Evolutionary conservation across 2,113 vertebrate genomes (phyloP), one percentile per base, ranked within the genome.

Genomic region (Corvus cornix): DNA sequence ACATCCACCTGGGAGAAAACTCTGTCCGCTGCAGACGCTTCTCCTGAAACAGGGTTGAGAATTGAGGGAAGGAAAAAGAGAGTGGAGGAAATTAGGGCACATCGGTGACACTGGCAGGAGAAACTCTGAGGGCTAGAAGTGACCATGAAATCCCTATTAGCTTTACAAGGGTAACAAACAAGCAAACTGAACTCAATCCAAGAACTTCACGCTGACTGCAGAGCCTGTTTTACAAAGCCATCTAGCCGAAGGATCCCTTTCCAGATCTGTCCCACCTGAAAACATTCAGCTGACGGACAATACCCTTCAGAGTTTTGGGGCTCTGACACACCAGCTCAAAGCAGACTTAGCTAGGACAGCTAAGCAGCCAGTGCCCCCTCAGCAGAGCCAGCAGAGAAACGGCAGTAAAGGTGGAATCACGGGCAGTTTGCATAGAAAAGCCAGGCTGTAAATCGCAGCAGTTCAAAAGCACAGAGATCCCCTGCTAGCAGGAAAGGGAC

Each of bases 1-100:
- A 98, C 84, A 97, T 97, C 87, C 98, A 98, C 92, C 98, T 97
- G 70, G 98, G 97, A 35, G 97, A 95, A 72, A 98, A 98, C 62
- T 99, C 98, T 96, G 98, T 98, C 97, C 98, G 97, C 92, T 98
- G 98, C 93, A 98, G 98, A 97, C 98, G 98, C 79, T 98, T 99
- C 96, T 99, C 99, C 99, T 99, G 95, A 83, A 97, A 97, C 86
- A 46, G 93, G 91, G 89, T 91, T 91, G 93, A 94, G 91, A 90
- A 80, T 87, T 88, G 94, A 96, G 92, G 92, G 76, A 95, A 96
- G 93, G 89, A 95, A 95, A 94, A 92, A 96, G 74, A 96, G 89
- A 97, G 97, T 95, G 91, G 95, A 96, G 90, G 97, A 96, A 89
- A 96, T 97, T 96, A 96, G 91, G 90, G 90, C 59, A 83, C 82